A percentile compares a stretch with the other conserved stretches of the same genome.
phyloP scores from a whole-genome alignment of 2,113 vertebrate genomes.

The Gobio gobio region DNA sequence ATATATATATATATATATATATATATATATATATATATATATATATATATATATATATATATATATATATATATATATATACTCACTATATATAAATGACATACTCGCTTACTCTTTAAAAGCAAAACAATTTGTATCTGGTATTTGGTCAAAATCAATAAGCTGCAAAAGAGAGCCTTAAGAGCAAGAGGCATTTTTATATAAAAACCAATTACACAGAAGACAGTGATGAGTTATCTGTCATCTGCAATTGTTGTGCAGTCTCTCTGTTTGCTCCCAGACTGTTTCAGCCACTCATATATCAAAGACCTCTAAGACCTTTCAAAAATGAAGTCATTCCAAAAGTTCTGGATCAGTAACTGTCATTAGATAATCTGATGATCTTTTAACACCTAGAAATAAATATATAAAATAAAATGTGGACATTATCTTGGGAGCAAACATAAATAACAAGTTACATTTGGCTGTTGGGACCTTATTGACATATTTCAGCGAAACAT shows the following conservation, averaged over 20 bases:
- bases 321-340: not conserved
- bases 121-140: not conserved
- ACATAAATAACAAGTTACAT: not conserved
- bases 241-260: conserved; percentile 4
- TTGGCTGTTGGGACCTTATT: not conserved
- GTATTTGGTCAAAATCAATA: conserved; percentile 9
- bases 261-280: not conserved
- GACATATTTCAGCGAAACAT: not conserved
- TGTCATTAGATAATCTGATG: not conserved
- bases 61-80: no score
- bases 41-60: no score
- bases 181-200: conserved; percentile 19
- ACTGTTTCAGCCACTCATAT: not conserved
- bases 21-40: no score
- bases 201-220: not conserved
- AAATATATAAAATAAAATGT: not conserved
- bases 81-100: not conserved
- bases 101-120: not conserved
- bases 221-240: conserved; percentile 27
- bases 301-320: not conserved
- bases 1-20: no score
- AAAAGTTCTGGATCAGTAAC: not conserved
- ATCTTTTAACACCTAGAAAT: not conserved
- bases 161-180: not conserved
- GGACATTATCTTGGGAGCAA: not conserved